Evolutionary conservation across 2,797 vertebrate genomes (phyloP), one percentile per base, ranked within the genome.

Genomic region (Sphenodon punctatus): DNA sequence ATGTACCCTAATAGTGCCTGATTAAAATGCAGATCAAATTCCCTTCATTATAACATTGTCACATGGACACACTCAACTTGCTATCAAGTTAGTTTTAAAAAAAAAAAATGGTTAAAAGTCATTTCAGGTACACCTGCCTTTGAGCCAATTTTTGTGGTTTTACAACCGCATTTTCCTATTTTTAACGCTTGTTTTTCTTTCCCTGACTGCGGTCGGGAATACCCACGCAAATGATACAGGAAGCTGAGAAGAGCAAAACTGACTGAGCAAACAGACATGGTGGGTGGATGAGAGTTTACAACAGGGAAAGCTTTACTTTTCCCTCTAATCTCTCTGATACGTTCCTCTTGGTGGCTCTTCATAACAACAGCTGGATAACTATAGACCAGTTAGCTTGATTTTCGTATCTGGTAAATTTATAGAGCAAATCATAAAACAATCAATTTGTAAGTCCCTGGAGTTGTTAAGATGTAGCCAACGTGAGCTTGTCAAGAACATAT

Each of bases 101-200:
- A 32, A 60, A 16, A 5, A 32, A 27, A 19, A 42, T 15, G 19
- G 45, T 81, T 80, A 89, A 55, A 82, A 68, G 75, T 80, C 51
- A 88, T 84, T 87, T 87, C 39, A 70, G 79, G 41, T 75, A 56
- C n/a, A 68, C 59, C 59, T 88, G 51, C 78, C 87, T 30, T 22
- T n/a, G 20, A 86, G 88, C 76, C 55, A 84, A 77, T 94, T 90
- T 67, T 63, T 89, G 76, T 78, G 91, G 88, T 30, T 82, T 78
- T 27, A 78, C 60, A 87, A 8, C 64, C 86, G 61, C 48, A 55
- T 51, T 88, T 80, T 78, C 56, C 77, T 78, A 67, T 67, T 75
- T 82, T 64, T 75, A 34, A 25, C 23, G 83, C 76, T 41, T 1
- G 5, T 34, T 65, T 79, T 65, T 43, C 49, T 78, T 68, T 25